Percentiles rank a stretch among this genome's conserved stretches.
These are phyloP conservation scores for Pteria penguin DNA, from an alignment of 2,888 invertebrate species.

Conservation along the genomic window DNA sequence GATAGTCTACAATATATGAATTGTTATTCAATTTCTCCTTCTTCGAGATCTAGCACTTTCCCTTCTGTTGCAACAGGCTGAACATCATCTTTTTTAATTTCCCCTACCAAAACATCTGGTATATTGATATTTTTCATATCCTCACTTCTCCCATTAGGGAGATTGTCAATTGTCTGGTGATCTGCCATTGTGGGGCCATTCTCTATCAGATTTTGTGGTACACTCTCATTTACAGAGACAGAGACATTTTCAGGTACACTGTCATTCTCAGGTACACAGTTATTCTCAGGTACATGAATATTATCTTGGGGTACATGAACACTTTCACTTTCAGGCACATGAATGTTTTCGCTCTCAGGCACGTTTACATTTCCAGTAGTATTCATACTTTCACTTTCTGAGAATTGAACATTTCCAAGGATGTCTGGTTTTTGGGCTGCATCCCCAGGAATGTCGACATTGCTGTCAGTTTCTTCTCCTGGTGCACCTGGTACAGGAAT, in stretches of 20 bases:
- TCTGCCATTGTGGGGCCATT: conserved; percentile 6
- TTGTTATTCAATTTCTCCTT: conserved; percentile 58
- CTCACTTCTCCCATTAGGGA: background rate
- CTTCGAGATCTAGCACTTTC: conserved; percentile 53
- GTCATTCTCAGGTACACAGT: background rate
- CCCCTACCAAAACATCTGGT: conserved; percentile 11
- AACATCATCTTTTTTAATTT: conserved; percentile 18
- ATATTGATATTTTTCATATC: conserved; percentile 6
- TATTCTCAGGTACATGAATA: background rate
- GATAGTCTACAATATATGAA: too few species aligned
- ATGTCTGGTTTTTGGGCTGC: conserved; percentile 39
- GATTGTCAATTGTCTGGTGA: conserved; percentile 3
- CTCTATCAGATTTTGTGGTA: background rate
- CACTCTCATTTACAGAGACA: background rate
- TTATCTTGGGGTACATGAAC: background rate
- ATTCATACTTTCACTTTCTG: too few species aligned
- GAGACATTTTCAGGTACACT: background rate
- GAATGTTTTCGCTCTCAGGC: conserved; percentile 11
- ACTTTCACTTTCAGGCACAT: background rate
- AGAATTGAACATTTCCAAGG: conserved; percentile 20
- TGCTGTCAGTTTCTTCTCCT: conserved; percentile 48
- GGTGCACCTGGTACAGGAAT: conserved; percentile 15
- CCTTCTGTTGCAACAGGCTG: conserved; percentile 27
- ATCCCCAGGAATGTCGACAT: conserved; percentile 61
- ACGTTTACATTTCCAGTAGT: conserved; percentile 22